A percentile compares a stretch with the other conserved stretches of the same genome.
Conservation (phyloP, 2,888 invertebrate species). For the Chorisops tibialis region DNA sequence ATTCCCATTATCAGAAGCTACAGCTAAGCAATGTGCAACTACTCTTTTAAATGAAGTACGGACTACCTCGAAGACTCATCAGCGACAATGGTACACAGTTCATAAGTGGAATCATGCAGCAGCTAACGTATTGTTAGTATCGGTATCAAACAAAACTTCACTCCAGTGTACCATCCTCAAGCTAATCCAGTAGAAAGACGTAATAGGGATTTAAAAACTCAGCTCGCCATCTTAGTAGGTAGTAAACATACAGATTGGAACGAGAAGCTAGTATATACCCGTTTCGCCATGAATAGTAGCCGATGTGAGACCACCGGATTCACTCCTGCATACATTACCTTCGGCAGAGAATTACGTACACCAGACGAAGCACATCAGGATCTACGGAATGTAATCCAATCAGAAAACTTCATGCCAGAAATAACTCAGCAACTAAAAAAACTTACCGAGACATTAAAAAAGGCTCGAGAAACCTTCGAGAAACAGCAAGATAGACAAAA, state of each 20-base stretch:
- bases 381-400: constrained; percentile 35
- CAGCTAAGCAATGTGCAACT: no score
- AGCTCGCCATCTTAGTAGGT: constrained; percentile 39
- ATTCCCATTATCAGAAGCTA: constrained; percentile 42
- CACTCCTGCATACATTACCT: constrained; percentile 43
- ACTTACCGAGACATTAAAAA: neutral
- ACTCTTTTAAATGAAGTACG: no score
- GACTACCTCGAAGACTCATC: constrained; percentile 40
- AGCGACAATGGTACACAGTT: constrained; percentile 46
- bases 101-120: constrained; percentile 42
- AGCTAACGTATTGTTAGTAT: no score
- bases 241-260: constrained; percentile 41
- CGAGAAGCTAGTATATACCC: constrained; percentile 40
- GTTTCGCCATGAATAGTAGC: constrained; percentile 47
- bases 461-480: neutral
- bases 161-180: constrained; percentile 38
- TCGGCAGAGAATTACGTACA: constrained; percentile 43
- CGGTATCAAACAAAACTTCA: neutral
- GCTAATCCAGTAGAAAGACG: constrained; percentile 27
- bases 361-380: constrained; percentile 40
- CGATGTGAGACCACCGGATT: constrained; percentile 39
- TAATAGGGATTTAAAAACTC: constrained; percentile 40
- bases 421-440: constrained; percentile 8
- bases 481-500: neutral
- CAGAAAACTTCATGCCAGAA: constrained; percentile 36